phyloP scores from a whole-genome alignment of 2,797 vertebrate genomes.

The Morus bassanus region DNA sequence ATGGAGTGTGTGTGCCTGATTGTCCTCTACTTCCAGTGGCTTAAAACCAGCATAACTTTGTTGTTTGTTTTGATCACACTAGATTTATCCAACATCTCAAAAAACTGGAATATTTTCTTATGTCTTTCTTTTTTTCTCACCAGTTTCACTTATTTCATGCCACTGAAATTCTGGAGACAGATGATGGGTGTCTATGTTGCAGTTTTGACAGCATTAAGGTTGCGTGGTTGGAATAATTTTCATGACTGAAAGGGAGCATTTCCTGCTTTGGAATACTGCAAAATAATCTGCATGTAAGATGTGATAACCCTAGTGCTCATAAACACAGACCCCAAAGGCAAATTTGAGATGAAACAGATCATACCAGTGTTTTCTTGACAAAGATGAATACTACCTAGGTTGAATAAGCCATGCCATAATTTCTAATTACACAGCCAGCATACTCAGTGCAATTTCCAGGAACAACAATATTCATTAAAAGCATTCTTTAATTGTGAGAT shows the following conservation, averaged over 20 bases:
- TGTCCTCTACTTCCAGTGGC: neutral
- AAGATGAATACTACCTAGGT: neutral
- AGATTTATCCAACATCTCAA: neutral
- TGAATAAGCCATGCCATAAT: neutral
- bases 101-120: neutral
- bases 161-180: neutral
- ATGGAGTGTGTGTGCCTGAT: neutral
- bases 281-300: neutral
- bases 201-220: neutral
- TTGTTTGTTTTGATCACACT: neutral
- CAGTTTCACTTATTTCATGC: neutral
- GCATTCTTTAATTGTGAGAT: neutral
- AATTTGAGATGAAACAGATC: neutral
- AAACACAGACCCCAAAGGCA: neutral
- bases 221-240: neutral
- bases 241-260: neutral
- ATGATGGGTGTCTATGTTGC: neutral
- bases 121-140: neutral
- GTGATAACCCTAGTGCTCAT: neutral
- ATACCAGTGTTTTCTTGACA: neutral
- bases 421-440: neutral
- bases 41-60: neutral
- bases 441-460: neutral
- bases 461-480: neutral
- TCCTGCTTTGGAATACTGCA: neutral